These are phyloP conservation scores for Vandiemenella viatica DNA, from an alignment of 2,888 invertebrate species.

Conservation along the genomic window DNA sequence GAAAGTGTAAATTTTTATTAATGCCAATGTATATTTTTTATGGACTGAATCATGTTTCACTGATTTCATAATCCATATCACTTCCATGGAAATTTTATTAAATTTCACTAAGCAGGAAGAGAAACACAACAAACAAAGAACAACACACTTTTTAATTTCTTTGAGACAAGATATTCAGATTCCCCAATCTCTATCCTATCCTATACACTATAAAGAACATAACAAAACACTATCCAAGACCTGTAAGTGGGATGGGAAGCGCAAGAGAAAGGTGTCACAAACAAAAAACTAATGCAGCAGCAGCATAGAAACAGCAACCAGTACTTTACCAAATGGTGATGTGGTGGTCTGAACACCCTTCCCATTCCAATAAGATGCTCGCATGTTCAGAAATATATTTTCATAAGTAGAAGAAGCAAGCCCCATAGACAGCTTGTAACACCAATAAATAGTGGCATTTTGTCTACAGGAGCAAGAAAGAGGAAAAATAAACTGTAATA, in stretches of 20 bases:
- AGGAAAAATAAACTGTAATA: slow-evolving; percentile 5
- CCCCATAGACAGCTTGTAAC: slow-evolving; percentile 84
- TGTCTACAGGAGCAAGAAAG: slow-evolving; percentile 26
- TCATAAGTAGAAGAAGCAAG: slow-evolving; percentile 56
- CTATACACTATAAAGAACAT: too few species aligned
- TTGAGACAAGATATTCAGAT: too few species aligned
- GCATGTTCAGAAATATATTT: slow-evolving; percentile 44
- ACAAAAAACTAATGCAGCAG: slow-evolving; percentile 1
- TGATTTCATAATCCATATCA: too few species aligned
- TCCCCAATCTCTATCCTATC: too few species aligned
- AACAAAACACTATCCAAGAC: background rate
- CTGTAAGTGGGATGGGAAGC: background rate
- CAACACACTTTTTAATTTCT: too few species aligned
- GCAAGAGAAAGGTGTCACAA: background rate
- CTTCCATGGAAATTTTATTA: too few species aligned
- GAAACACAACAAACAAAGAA: too few species aligned
- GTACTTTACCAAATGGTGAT: slow-evolving; percentile 23
- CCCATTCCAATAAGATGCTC: slow-evolving; percentile 20
- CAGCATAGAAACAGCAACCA: slow-evolving; percentile 14
- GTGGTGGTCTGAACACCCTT: slow-evolving; percentile 16
- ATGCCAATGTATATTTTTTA: too few species aligned
- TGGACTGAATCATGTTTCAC: too few species aligned
- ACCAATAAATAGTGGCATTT: slow-evolving; percentile 69
- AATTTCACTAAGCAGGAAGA: too few species aligned
- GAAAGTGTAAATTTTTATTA: too few species aligned